These are phyloP conservation scores for Holothuria leucospilota DNA, from an alignment of 53 echinoderm and acorn worm species.

Conservation along the genomic window DNA sequence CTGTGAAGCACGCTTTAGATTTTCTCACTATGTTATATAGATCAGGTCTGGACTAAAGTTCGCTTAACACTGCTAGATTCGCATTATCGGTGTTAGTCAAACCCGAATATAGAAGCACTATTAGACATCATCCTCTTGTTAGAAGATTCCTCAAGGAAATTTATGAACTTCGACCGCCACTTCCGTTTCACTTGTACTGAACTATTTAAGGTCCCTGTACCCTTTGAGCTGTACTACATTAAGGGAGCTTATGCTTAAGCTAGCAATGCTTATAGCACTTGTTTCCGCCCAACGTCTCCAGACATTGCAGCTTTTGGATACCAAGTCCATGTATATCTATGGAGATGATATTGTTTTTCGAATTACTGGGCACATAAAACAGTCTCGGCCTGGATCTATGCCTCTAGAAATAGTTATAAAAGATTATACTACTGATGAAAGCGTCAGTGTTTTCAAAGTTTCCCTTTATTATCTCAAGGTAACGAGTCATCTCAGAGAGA, in stretches of 20 bases:
- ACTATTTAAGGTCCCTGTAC: slow-evolving; percentile 11
- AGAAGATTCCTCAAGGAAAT: slow-evolving; percentile 41
- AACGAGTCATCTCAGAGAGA: no score
- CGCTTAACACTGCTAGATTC: neutral
- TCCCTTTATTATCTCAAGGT: no score
- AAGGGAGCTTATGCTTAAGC: slow-evolving; percentile 8
- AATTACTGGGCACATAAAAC: no score
- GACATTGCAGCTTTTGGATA: no score
- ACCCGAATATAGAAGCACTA: neutral
- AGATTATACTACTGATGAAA: no score
- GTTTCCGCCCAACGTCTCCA: slow-evolving; percentile 40
- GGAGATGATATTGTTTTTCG: no score
- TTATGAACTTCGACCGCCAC: slow-evolving; percentile 45
- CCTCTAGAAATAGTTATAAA: no score
- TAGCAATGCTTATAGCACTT: slow-evolving; percentile 40
- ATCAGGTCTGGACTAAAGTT: neutral
- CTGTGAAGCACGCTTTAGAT: neutral
- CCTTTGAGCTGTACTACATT: neutral
- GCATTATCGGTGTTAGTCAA: neutral
- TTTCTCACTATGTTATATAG: neutral
- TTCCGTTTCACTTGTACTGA: slow-evolving; percentile 6
- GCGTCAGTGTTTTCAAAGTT: no score
- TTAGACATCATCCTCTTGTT: slow-evolving; percentile 38
- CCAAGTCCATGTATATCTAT: no score
- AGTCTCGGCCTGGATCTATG: no score